These are phyloP conservation scores for Pheosia gnoma DNA, from an alignment of 2,888 invertebrate genomes.

Conservation along the genomic window DNA sequence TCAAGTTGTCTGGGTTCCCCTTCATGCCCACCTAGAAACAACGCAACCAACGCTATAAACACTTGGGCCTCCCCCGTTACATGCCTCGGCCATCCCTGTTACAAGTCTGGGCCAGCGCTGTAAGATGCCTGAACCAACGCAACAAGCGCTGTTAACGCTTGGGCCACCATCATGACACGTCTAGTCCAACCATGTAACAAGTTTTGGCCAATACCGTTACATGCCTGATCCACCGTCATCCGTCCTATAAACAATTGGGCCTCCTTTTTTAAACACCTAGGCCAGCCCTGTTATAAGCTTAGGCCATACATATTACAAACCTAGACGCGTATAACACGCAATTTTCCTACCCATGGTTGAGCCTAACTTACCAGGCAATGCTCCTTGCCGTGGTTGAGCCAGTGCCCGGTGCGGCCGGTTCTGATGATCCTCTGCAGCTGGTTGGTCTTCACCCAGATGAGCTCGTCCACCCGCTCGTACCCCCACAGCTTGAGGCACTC, in stretches of 20 bases:
- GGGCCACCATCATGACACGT: not conserved
- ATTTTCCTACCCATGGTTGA: too few relatives aligned
- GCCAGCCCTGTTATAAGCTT: too few relatives aligned
- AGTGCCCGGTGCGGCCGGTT: slow-evolving; percentile 98
- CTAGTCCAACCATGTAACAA: not conserved
- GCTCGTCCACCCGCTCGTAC: slow-evolving; percentile 97
- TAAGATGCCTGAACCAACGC: not conserved
- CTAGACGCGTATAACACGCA: too few relatives aligned
- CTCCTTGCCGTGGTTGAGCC: slow-evolving; percentile 99
- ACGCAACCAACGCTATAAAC: not conserved
- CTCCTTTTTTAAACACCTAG: too few relatives aligned
- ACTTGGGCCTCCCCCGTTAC: not conserved
- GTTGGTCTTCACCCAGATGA: slow-evolving; percentile 99
- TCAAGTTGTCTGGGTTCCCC: slow-evolving; percentile 95
- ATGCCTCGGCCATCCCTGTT: not conserved
- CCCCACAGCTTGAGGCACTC: slow-evolving; percentile 99
- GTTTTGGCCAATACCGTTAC: not conserved
- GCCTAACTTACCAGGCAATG: slow-evolving; percentile 90
- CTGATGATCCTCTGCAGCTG: slow-evolving; percentile 98
- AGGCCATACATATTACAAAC: too few relatives aligned
- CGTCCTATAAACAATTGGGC: too few relatives aligned
- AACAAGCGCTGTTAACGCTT: not conserved
- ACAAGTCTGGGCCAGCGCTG: not conserved
- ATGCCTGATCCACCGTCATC: not conserved
- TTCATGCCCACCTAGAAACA: slow-evolving; percentile 94